Percentiles rank a stretch among this genome's conserved stretches.
Conservation (phyloP, 2,113 vertebrate genomes). For the Sinosuthora webbiana region DNA sequence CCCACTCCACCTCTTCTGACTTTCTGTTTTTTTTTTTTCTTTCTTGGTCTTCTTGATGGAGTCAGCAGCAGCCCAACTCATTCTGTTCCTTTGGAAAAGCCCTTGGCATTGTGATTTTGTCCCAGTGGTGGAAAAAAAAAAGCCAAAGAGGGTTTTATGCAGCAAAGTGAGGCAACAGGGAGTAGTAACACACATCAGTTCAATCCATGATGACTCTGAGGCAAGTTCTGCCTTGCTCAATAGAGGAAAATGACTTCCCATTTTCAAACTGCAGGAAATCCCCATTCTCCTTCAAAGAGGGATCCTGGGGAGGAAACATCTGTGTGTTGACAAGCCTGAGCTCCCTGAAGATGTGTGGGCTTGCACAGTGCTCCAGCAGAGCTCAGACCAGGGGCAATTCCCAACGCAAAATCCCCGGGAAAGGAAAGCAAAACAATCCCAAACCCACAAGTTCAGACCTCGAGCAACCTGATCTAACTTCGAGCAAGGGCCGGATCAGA, state of each 20-base stretch:
- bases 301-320: constrained; percentile 73
- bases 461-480: neutral
- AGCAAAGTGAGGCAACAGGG: neutral
- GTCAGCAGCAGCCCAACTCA: neutral
- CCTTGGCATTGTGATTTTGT: neutral
- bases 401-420: neutral
- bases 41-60: neutral
- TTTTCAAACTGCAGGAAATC: constrained; percentile 49
- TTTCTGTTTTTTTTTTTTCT: neutral
- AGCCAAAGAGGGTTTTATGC: neutral
- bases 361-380: neutral
- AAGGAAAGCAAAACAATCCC: neutral
- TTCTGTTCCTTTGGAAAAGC: neutral
- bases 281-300: constrained; percentile 8
- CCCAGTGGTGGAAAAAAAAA: neutral
- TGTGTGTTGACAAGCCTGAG: constrained; percentile 35
- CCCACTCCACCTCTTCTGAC: neutral
- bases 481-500: neutral
- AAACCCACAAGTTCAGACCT: neutral
- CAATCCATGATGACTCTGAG: neutral
- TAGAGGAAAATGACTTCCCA: constrained; percentile 54
- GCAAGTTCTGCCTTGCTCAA: constrained; percentile 40
- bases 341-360: neutral
- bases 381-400: neutral
- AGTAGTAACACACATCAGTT: neutral